Conservation (phyloP, 2,888 invertebrate species). For the Dryadula phaetusa region DNA sequence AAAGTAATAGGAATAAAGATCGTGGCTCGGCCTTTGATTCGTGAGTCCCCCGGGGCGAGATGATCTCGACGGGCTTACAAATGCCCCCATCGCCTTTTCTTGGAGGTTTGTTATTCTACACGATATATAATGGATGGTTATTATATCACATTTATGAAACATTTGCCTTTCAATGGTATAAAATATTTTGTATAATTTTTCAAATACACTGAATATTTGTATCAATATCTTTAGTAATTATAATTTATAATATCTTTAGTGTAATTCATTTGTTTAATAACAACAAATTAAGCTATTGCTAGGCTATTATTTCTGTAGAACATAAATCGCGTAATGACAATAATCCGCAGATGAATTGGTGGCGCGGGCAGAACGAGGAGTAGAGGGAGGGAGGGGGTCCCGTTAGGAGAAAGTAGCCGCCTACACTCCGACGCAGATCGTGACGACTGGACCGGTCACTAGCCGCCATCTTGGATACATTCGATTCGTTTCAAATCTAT, state of each 20-base stretch:
- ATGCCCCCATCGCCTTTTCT: slow-evolving; percentile 41
- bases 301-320: slow-evolving; percentile 56
- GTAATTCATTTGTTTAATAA: not conserved
- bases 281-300: not conserved
- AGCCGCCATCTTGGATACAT: slow-evolving; percentile 62
- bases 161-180: not conserved
- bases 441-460: slow-evolving; percentile 61
- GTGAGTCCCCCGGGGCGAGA: slow-evolving; percentile 59
- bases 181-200: not conserved
- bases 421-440: slow-evolving; percentile 71
- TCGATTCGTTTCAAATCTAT: slow-evolving; percentile 65
- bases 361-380: slow-evolving; percentile 46
- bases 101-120: slow-evolving; percentile 26
- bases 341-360: slow-evolving; percentile 60
- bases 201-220: not conserved
- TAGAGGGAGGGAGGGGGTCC: slow-evolving; percentile 63
- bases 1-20: slow-evolving; percentile 45
- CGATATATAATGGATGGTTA: slow-evolving; percentile 27
- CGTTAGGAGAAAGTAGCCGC: slow-evolving; percentile 84
- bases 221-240: not conserved
- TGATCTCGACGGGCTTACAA: slow-evolving; percentile 58
- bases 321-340: slow-evolving; percentile 53
- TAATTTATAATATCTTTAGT: not conserved
- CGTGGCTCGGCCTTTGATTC: slow-evolving; percentile 63
- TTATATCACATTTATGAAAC: slow-evolving; percentile 14